These are phyloP conservation scores for Mimumesa dahlbomi DNA, from an alignment of 2,888 invertebrate species.

Conservation along the genomic window DNA sequence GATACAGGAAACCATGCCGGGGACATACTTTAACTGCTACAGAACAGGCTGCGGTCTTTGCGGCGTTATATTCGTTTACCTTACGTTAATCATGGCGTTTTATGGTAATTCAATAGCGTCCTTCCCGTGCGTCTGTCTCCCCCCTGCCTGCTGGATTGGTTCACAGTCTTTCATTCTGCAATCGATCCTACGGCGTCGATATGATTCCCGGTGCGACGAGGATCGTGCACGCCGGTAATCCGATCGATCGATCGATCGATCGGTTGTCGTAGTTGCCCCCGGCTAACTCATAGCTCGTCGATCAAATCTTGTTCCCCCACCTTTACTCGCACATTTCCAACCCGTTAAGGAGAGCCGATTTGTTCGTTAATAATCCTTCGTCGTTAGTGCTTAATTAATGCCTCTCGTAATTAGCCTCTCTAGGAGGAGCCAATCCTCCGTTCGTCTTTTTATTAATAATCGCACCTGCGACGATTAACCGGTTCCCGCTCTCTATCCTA, in stretches of 20 bases:
- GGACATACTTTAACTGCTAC: slow-evolving; percentile 74
- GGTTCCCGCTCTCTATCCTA: slow-evolving; percentile 21
- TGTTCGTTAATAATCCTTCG: slow-evolving; percentile 61
- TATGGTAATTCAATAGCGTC: slow-evolving; percentile 77
- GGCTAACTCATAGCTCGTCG: slow-evolving; percentile 52
- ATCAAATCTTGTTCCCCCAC: slow-evolving; percentile 50
- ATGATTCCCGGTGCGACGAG: slow-evolving; percentile 57
- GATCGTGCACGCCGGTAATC: slow-evolving; percentile 61
- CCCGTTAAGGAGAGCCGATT: slow-evolving; percentile 56
- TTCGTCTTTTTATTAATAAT: slow-evolving; percentile 40
- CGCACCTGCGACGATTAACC: slow-evolving; percentile 47
- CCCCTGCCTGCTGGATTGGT: slow-evolving; percentile 23
- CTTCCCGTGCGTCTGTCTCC: slow-evolving; percentile 44
- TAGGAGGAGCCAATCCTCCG: slow-evolving; percentile 23
- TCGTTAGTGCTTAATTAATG: slow-evolving; percentile 54
- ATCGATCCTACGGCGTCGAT: slow-evolving; percentile 76
- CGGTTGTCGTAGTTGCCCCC: slow-evolving; percentile 59
- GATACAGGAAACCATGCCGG: slow-evolving; percentile 66
- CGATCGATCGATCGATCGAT: slow-evolving; percentile 60
- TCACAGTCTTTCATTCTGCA: slow-evolving; percentile 67
- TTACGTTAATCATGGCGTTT: slow-evolving; percentile 80
- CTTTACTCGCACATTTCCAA: too few relatives aligned
- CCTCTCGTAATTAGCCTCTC: slow-evolving; percentile 42
- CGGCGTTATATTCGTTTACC: slow-evolving; percentile 80
- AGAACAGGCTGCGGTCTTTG: slow-evolving; percentile 76